Base-by-base conservation (phyloP, 2,113 vertebrate species). In the Sorex fumeus region DNA sequence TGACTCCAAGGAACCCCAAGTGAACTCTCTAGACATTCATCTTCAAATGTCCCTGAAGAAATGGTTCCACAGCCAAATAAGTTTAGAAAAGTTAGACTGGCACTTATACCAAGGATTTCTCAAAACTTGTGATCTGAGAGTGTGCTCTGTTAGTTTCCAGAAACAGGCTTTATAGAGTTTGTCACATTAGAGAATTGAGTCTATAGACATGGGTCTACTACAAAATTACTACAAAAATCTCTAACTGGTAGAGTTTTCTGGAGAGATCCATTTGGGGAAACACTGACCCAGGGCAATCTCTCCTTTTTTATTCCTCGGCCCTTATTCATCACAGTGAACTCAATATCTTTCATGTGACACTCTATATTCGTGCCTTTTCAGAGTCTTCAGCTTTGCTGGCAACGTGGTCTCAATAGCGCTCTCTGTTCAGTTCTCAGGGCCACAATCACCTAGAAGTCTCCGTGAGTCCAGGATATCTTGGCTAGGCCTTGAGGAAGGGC, bases 21-120 rank as follows among this genome's bases (percentile, higher is more conserved):
- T 0, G 3, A 92, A 53, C 76, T 43, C 34, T 76, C 0, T 6
- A 34, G 13, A 12, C 36, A 4, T 0, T 6, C 3, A 11, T 45
- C 50, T 90, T 66, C 53, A 76, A 83, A 71, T 69, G n/a, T 79
- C 71, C n/a, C 84, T 43, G 10, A 57, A 53, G 45, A n/a, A 75
- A 79, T 67, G 13, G 34, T 30, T 8, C 57, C 34, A 36, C 4
- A 25, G 36, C 8, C 7, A 77, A 36, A 3, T 18, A 64, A 40
- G 15, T 32, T 84, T 13, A 10, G 40, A 30, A 94, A 43, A 66
- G 47, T 28, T 45, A 78, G 62, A 64, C 30, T 18, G 40, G 27
- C 28, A 23, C 50, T 92, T 87, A 81, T 57, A 67, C 13, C 11
- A 15, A 88, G 28, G 7, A 72, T 62, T 32, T 90, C 74, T 64